Evolutionary conservation across 1,140 invertebrate genomes (phyloP).

Genomic region (Polypedilum vanderplanki): DNA sequence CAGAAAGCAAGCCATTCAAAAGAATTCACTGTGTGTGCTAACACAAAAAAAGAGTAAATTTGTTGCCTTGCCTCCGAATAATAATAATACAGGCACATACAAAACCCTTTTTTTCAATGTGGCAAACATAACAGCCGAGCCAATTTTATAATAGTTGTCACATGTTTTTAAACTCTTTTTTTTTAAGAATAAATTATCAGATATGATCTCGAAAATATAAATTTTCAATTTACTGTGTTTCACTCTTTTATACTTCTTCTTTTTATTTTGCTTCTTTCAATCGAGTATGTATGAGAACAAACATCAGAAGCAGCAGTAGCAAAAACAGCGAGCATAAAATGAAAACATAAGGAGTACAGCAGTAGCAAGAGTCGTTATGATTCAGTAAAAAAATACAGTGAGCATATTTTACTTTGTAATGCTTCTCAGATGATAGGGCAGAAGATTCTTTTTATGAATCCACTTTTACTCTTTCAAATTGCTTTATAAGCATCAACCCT

Average conservation of each 20-base stretch:
- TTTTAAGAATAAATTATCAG: slow-evolving; percentile 28
- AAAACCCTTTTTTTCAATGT: slow-evolving; percentile 23
- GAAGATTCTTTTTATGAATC: background rate
- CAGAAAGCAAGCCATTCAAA: background rate
- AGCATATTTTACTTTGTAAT: slow-evolving; percentile 14
- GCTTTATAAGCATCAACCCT: background rate
- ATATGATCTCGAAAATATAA: slow-evolving; percentile 28
- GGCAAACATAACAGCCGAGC: slow-evolving; percentile 15
- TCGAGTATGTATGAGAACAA: background rate
- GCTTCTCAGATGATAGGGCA: background rate
- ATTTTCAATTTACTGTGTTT: slow-evolving; percentile 5
- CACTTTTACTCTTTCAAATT: background rate
- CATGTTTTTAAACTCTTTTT: slow-evolving; percentile 22
- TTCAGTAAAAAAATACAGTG: slow-evolving; percentile 3
- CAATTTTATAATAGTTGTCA: slow-evolving; percentile 28
- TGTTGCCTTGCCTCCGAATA: background rate
- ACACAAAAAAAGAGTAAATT: background rate
- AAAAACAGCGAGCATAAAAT: slow-evolving; percentile 17
- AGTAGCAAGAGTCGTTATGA: background rate
- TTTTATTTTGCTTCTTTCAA: background rate
- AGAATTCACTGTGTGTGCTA: background rate
- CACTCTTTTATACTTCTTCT: too few relatives aligned
- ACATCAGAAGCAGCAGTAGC: background rate
- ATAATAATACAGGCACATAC: too few relatives aligned
- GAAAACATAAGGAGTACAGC: slow-evolving; percentile 1